Evolutionary conservation across 2,113 vertebrate genomes (phyloP).

Genomic region (Pygoscelis adeliae): DNA sequence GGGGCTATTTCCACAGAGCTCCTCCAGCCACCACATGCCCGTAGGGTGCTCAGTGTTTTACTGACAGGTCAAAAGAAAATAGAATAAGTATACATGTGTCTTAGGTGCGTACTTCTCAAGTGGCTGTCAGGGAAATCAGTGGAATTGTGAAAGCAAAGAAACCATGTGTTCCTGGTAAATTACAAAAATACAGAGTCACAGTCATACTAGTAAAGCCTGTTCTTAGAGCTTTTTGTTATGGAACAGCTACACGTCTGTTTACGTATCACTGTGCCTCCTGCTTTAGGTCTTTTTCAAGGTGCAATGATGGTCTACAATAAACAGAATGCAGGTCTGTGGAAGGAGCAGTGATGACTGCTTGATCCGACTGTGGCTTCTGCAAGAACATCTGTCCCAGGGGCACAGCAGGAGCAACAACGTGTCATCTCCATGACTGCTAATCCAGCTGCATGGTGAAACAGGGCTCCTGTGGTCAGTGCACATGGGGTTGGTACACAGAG

Average conservation of each 20-base stretch:
- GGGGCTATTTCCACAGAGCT: not conserved
- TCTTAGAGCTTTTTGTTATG: not conserved
- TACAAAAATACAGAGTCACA: not conserved
- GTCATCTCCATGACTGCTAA: not conserved
- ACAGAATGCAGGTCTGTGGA: not conserved
- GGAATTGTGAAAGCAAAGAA: not conserved
- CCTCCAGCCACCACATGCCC: not conserved
- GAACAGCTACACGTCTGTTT: not conserved
- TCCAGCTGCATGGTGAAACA: not conserved
- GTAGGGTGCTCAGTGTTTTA: not conserved
- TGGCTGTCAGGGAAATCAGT: not conserved
- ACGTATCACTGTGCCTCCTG: not conserved
- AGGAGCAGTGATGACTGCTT: not conserved
- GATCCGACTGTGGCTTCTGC: not conserved
- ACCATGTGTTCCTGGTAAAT: not conserved
- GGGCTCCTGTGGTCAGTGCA: fast-evolving
- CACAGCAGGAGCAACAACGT: not conserved
- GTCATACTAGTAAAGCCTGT: not conserved
- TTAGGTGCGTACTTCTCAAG: not conserved
- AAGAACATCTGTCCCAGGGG: not conserved
- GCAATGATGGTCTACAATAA: fast-evolving
- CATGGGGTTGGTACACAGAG: fast-evolving
- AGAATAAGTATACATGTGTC: fast-evolving
- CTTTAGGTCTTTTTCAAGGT: not conserved
- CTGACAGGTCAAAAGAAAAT: not conserved